phyloP scores from a whole-genome alignment of 2,888 invertebrate genomes.

The Platypus cylindrus region DNA sequence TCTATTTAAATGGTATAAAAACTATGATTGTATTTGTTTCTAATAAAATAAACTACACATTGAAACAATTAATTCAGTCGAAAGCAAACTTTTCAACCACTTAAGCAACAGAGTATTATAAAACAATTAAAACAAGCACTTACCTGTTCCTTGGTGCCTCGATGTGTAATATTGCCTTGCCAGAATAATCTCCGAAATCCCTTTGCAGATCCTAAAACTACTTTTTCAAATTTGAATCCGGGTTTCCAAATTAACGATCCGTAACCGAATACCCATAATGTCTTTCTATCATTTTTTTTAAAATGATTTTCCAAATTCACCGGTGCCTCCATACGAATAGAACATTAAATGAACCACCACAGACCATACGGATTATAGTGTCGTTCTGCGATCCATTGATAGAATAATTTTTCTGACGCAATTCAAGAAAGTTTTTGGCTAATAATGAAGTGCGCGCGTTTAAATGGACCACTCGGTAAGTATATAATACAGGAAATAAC shows the following conservation, averaged over 20 bases:
- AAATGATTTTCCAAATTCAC: conserved; percentile 22
- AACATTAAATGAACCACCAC: conserved; percentile 1
- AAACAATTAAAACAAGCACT: background rate
- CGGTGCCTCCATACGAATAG: conserved; percentile 6
- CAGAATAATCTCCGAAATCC: conserved; percentile 81
- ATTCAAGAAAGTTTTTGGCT: too few species aligned
- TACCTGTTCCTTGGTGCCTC: conserved; percentile 63
- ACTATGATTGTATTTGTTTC: too few species aligned
- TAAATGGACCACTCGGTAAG: conserved; percentile 2
- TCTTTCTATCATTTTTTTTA: conserved; percentile 33
- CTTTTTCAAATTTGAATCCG: conserved; percentile 73
- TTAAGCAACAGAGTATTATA: too few species aligned
- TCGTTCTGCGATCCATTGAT: conserved; percentile 1
- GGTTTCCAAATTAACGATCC: conserved; percentile 93
- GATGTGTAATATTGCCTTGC: conserved; percentile 79
- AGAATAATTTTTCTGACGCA: conserved; percentile 2
- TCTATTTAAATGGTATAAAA: too few species aligned
- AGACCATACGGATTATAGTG: background rate
- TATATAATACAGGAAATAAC: too few species aligned
- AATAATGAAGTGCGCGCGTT: background rate
- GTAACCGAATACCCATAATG: conserved; percentile 88
- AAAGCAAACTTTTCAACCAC: too few species aligned
- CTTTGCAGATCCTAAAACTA: conserved; percentile 67
- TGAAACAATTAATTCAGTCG: too few species aligned
- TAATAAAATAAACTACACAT: too few species aligned